phyloP scores from a whole-genome alignment of 2,888 invertebrate species.

The Trachelus troglodyta region DNA sequence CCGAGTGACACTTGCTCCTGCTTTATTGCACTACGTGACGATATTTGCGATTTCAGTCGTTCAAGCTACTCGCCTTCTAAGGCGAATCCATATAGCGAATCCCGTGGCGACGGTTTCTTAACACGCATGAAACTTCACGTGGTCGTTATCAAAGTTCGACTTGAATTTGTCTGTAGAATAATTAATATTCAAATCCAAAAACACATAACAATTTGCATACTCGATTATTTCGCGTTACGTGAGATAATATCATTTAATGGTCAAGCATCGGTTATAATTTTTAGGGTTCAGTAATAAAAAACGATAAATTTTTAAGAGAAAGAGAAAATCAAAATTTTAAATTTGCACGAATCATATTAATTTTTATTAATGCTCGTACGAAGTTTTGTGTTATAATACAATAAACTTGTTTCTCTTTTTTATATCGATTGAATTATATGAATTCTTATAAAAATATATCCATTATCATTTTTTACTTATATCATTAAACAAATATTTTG shows the following conservation, averaged over 20 bases:
- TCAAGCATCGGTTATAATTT: background rate
- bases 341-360: background rate
- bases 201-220: background rate
- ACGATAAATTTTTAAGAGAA: background rate
- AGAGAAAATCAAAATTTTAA: background rate
- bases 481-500: too few relatives aligned
- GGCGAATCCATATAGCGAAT: background rate
- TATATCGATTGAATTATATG: background rate
- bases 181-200: background rate
- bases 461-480: too few relatives aligned
- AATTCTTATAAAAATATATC: background rate
- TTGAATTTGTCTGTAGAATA: background rate
- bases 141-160: background rate
- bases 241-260: too few relatives aligned
- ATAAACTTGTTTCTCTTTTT: background rate
- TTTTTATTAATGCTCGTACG: background rate
- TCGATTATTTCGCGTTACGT: too few relatives aligned
- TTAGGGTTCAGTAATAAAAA: background rate
- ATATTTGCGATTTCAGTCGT: background rate
- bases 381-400: background rate
- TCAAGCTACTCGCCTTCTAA: background rate
- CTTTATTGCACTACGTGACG: background rate
- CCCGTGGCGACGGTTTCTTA: background rate
- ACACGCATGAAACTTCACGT: background rate
- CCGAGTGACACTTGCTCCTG: background rate